These are phyloP conservation scores for Berghia stephanieae DNA, from an alignment of 1,140 invertebrate genomes.

Conservation along the genomic window DNA sequence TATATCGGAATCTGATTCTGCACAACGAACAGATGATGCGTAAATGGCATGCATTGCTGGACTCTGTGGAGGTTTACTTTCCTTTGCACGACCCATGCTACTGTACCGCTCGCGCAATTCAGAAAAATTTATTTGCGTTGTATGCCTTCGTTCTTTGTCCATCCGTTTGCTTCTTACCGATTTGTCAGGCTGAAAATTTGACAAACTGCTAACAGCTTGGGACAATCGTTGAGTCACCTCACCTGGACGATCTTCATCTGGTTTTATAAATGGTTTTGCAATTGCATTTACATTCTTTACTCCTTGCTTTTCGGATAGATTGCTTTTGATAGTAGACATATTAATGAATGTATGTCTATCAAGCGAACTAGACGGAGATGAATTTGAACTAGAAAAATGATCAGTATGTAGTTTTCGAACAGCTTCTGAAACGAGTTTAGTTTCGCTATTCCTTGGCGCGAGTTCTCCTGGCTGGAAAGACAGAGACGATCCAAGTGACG, in stretches of 20 bases:
- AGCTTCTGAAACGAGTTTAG: too few relatives aligned
- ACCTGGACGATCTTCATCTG: not conserved
- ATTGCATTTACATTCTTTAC: too few relatives aligned
- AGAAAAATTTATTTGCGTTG: not conserved
- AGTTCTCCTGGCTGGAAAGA: not conserved
- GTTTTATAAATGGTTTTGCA: not conserved
- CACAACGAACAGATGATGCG: not conserved
- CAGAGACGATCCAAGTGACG: not conserved
- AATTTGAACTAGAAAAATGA: slow-evolving; percentile 3
- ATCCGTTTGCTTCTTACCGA: not conserved
- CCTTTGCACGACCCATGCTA: not conserved
- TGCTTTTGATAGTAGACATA: too few relatives aligned
- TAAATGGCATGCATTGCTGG: not conserved
- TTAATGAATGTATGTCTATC: too few relatives aligned
- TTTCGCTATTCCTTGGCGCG: too few relatives aligned
- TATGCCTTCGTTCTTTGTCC: not conserved
- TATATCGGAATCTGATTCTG: not conserved
- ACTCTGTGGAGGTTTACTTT: not conserved
- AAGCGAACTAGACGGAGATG: not conserved
- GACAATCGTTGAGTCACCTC: not conserved
- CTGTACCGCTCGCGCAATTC: slow-evolving; percentile 1
- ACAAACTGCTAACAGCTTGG: too few relatives aligned
- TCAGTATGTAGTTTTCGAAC: too few relatives aligned
- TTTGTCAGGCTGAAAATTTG: too few relatives aligned
- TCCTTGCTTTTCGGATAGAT: too few relatives aligned